Base-by-base conservation (phyloP, 1,140 invertebrate species). In the Trichogramma pretiosum region DNA sequence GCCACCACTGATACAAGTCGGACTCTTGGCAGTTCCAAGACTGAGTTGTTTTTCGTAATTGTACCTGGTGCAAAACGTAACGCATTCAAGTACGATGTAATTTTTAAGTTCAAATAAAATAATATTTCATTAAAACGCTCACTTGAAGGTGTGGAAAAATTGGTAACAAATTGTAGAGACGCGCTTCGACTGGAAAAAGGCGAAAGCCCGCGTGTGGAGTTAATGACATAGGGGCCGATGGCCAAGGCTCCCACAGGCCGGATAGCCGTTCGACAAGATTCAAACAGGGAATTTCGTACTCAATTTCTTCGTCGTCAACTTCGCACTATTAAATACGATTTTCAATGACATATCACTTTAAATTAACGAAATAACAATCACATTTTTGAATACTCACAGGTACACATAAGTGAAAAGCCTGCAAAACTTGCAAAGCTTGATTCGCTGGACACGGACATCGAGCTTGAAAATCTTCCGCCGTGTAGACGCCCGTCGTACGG, bases 231-330 rank as follows among this genome's bases (percentile, higher is more conserved):
- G 59, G 44, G 52, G 80, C 80, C 14, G 75, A 68, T 56, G 80
- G 75, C 59, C 81, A 76, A 23, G 76, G 71, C 53, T 83, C 79
- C 87, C 86, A 89, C 17, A 88, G 64, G 26, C 84, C 84, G 23
- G 80, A 78, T 13, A 87, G 63, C 10, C 80, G 79, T 61, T 87
- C 85, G 9, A 81, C 75, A 34, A 85, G 72, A 64, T 88, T 89
- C 55, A 87, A 82, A 57, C 82, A 82, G 1, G 87, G 87, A 62
- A 91, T 87, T 72, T 90, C 87, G 60, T 84, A 89, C 63, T 87
- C 84, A 18, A 84, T 73, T 59, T 81, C 79, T 21, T 74, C 76
- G 3, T 79, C 81, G 37, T 87, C 85, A 22, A 81, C 77, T 48
- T 88, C 85, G 63, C 82, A 85, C 73, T 84, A 68, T 37, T 56